phyloP scores from a whole-genome alignment of 2,113 vertebrate species.

The Chionis minor region DNA sequence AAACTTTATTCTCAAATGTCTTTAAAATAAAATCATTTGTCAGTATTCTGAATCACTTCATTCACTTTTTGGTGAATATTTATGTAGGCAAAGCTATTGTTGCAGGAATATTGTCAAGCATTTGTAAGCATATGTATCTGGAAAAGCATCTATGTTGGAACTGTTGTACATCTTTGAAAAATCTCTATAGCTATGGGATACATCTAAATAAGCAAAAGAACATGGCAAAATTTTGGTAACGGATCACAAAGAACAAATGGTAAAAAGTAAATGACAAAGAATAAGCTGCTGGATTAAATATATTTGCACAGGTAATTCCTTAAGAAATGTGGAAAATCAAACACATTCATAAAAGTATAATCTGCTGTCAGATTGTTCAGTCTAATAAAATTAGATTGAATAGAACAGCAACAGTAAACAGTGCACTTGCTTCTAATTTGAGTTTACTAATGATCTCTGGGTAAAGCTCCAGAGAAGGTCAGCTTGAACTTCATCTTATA shows the following conservation, averaged over 20 bases:
- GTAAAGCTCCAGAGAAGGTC: background rate
- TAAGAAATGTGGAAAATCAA: background rate
- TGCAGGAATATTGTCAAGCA: background rate
- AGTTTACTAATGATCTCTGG: background rate
- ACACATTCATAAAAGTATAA: background rate
- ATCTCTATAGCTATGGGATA: background rate
- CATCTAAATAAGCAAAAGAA: background rate
- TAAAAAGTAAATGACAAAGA: background rate
- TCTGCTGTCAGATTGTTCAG: accelerated
- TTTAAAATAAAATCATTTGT: background rate
- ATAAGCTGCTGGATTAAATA: background rate
- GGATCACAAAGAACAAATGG: background rate
- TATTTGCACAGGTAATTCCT: background rate
- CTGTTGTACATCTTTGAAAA: background rate
- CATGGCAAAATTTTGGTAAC: background rate
- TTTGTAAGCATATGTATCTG: background rate
- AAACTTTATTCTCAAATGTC: background rate
- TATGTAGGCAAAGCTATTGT: background rate
- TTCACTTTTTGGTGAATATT: background rate
- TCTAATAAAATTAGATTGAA: background rate
- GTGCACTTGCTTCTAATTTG: background rate
- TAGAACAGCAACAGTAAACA: background rate
- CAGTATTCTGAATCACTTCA: background rate
- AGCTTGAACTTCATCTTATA: background rate
- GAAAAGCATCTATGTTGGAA: background rate